Conservation (phyloP, 2,113 vertebrate species). For the Plecotus auritus region DNA sequence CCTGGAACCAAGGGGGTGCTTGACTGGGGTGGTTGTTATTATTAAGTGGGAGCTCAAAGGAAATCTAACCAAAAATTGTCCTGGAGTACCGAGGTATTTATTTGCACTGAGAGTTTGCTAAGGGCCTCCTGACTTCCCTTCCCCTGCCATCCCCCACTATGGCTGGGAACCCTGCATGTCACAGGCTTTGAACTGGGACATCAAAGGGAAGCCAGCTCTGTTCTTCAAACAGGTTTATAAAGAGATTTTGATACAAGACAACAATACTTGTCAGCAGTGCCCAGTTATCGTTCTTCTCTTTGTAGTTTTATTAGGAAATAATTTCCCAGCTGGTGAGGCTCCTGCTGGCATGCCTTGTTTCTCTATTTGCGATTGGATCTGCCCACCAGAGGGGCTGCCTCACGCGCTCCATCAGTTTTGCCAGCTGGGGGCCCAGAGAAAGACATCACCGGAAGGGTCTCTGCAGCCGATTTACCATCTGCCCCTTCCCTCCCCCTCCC, state of each 20-base stretch:
- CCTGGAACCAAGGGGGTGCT: not conserved
- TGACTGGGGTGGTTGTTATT: not conserved
- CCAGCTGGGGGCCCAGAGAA: conserved; percentile 75
- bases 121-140: conserved; percentile 42
- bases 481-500: conserved; percentile 47
- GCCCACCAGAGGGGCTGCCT: conserved; percentile 69
- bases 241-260: conserved; percentile 84
- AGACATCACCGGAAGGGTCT: conserved; percentile 72
- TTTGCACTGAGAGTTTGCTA: conserved; percentile 52
- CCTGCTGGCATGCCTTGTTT: conserved; percentile 77
- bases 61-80: not conserved
- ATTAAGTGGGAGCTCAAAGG: not conserved
- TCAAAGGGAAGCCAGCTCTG: conserved; percentile 81
- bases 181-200: conserved; percentile 80
- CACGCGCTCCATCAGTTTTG: conserved; percentile 28
- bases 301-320: conserved; percentile 86
- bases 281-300: conserved; percentile 80
- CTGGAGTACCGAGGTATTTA: conserved; percentile 16
- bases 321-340: conserved; percentile 76
- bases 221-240: conserved; percentile 83
- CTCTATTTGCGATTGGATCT: conserved; percentile 76
- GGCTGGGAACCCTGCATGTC: conserved; percentile 65
- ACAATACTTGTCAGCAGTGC: conserved; percentile 80
- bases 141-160: conserved; percentile 43
- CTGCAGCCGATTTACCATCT: conserved; percentile 74